Conservation (phyloP, 2,797 vertebrate species). For the Atherinosoma microstoma region DNA sequence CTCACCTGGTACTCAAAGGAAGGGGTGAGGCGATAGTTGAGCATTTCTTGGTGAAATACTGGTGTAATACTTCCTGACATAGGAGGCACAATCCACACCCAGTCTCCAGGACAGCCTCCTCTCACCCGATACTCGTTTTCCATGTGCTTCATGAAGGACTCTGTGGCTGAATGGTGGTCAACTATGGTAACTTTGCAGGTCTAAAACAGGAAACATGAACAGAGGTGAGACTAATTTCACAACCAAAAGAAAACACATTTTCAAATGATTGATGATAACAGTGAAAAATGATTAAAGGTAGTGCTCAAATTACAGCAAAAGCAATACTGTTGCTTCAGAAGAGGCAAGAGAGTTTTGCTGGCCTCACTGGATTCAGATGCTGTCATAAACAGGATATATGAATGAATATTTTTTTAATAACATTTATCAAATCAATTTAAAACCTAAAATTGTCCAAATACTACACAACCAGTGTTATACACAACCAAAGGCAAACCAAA, state of each 20-base stretch:
- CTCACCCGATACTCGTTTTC: slow-evolving; percentile 95
- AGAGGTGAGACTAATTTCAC: background rate
- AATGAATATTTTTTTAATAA: no score
- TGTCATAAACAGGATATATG: background rate
- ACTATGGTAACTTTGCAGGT: slow-evolving; percentile 97
- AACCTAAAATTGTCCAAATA: background rate
- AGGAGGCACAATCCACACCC: slow-evolving; percentile 99
- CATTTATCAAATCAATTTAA: background rate
- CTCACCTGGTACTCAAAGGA: slow-evolving; percentile 98
- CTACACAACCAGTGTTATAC: background rate
- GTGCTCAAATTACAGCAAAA: background rate
- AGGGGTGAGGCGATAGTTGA: slow-evolving; percentile 97
- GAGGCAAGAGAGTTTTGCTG: background rate
- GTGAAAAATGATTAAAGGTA: background rate
- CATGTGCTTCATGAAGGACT: slow-evolving; percentile 99
- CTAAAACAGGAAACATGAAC: slow-evolving; percentile 66
- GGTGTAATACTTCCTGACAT: slow-evolving; percentile 99
- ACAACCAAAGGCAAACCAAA: no score
- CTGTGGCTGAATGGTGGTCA: slow-evolving; percentile 97
- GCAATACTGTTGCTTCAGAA: background rate
- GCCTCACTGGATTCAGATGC: background rate
- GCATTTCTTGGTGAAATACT: slow-evolving; percentile 98
- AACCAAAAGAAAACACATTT: background rate
- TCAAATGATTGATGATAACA: background rate
- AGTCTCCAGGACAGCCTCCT: slow-evolving; percentile 96